phyloP scores from a whole-genome alignment of 2,113 vertebrate genomes.

The Vicugna pacos region DNA sequence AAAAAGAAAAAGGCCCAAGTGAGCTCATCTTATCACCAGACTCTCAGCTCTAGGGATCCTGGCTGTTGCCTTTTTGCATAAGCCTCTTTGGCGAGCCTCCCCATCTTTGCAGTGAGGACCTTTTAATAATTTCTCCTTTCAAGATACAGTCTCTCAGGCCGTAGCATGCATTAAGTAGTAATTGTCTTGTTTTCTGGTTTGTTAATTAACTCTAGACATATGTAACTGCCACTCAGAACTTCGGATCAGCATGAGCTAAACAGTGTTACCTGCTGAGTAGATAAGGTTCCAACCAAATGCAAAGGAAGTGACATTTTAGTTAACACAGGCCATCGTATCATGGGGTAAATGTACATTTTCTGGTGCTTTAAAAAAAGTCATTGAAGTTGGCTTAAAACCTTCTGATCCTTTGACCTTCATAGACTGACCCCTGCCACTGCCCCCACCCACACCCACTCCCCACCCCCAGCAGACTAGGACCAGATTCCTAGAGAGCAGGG shows the following conservation, averaged over 20 bases:
- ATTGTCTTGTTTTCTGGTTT: conserved; percentile 62
- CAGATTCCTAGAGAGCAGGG: background rate
- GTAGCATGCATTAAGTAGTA: background rate
- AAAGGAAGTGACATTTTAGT: conserved; percentile 59
- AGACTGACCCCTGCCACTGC: background rate
- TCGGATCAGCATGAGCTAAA: background rate
- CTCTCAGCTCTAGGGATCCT: background rate
- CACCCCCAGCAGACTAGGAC: background rate
- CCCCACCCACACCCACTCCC: background rate
- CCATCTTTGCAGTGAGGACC: background rate
- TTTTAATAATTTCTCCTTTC: conserved; percentile 36
- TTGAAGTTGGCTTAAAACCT: background rate
- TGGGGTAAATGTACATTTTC: conserved; percentile 7
- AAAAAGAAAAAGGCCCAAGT: background rate
- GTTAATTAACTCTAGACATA: conserved; percentile 74
- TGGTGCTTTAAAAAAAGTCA: conserved; percentile 34
- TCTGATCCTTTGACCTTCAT: background rate
- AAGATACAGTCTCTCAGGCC: background rate
- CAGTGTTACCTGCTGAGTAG: conserved; percentile 64
- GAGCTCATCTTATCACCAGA: background rate
- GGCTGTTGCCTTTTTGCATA: background rate
- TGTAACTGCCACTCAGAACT: conserved; percentile 62
- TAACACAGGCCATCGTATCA: conserved; percentile 34
- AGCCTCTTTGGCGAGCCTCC: background rate
- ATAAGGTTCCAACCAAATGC: conserved; percentile 35